Evolutionary conservation across 2,797 vertebrate species (phyloP), one percentile per base, ranked within the genome.

Genomic region (Synanceia verrucosa): DNA sequence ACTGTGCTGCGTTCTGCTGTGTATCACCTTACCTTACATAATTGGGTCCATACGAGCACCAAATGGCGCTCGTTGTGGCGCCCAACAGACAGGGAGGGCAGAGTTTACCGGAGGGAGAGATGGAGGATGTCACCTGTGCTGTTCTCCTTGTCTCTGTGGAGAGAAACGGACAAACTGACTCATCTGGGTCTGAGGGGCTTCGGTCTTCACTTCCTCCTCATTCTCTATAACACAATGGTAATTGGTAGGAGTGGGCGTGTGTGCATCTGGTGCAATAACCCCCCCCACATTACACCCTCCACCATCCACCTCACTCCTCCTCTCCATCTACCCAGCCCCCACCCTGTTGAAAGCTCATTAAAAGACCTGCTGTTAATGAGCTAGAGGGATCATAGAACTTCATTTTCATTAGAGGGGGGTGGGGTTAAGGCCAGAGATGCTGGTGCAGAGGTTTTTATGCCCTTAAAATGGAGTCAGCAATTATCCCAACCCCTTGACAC

Each of bases 301-400:
- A 61, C 53, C 31, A 37, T 44, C 73, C 55, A 59, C 65, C 73
- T 67, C 51, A 36, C 79, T 75, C 56, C 80, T 84, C 76, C 80
- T 84, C 76, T 80, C 86, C 84, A 86, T 86, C 83, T 82, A 79
- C 89, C 90, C 88, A 88, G 85, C 89, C 92, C 92, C 92, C 88
- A 85, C 85, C 91, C 88, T 89, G 88, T 91, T 92, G 92, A 94
- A 94, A 92, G 89, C 92, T 95, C 93, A 95, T 95, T 95, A 95
- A 93, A 90, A 92, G 88, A 91, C 93, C 92, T 91, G 84, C 93
- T 93, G 94, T 94, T 95, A 95, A 94, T 94, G 93, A 94, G 92
- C 93, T 94, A 94, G 89, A 91, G 90, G 89, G 91, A 94, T 94
- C 93, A 91, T 82, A 91, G 86, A 93, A 92, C 87, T 86, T 89